Evolutionary conservation across 2,888 invertebrate genomes (phyloP).

Genomic region (Xylocampa areola): DNA sequence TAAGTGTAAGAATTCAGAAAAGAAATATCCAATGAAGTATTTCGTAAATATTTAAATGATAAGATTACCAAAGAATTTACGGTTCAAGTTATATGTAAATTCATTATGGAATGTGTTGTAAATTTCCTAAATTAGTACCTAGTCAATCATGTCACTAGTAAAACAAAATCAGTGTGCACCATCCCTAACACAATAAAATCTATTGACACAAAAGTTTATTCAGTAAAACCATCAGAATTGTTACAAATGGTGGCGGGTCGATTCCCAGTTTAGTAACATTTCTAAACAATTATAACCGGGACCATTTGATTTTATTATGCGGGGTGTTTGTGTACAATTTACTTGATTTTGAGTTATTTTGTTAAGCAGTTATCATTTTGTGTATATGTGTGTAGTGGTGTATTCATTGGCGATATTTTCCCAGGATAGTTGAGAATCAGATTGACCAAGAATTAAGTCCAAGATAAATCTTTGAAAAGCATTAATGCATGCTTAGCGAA

Average conservation of each 20-base stretch:
- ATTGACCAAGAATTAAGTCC: no score
- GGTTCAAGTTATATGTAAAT: no score
- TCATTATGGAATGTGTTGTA: no score
- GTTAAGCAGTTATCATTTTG: constrained; percentile 58
- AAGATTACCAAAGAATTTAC: no score
- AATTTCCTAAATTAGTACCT: no score
- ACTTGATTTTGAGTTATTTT: constrained; percentile 69
- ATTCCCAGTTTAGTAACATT: constrained; percentile 77
- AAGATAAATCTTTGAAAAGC: no score
- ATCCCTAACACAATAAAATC: constrained; percentile 70
- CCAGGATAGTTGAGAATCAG: constrained; percentile 40
- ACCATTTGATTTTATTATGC: constrained; percentile 72
- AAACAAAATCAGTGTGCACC: constrained; percentile 41
- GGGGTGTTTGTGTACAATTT: constrained; percentile 82
- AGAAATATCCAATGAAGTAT: no score
- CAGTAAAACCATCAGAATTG: constrained; percentile 72
- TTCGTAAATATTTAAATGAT: no score
- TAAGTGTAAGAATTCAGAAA: no score
- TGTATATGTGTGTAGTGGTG: constrained; percentile 42
- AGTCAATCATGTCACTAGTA: neutral
- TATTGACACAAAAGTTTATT: constrained; percentile 62
- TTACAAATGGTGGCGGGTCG: constrained; percentile 75
- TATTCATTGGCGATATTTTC: constrained; percentile 38
- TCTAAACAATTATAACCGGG: constrained; percentile 65
- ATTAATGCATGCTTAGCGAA: no score